Conservation (phyloP, 1,140 invertebrate species). For the Drosophila sproati region DNA sequence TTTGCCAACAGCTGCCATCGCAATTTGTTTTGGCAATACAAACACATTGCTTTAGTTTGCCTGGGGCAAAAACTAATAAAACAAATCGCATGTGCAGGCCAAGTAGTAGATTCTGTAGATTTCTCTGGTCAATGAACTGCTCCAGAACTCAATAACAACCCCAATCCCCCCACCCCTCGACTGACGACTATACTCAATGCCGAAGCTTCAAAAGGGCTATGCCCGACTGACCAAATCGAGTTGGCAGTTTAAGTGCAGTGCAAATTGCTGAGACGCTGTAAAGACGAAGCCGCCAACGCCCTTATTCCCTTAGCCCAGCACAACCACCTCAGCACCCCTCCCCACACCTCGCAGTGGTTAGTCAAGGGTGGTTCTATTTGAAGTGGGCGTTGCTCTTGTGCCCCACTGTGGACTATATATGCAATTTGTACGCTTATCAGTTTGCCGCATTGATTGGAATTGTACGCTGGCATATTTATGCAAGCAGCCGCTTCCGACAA, state of each 20-base stretch:
- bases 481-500: constrained; percentile 57
- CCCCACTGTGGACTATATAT: constrained; percentile 44
- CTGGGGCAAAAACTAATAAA: constrained; percentile 70
- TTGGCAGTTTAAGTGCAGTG: constrained; percentile 69
- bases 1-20: constrained; percentile 68
- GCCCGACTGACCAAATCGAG: constrained; percentile 59
- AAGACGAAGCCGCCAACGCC: constrained; percentile 2
- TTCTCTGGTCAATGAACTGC: constrained; percentile 70
- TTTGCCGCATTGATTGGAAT: constrained; percentile 71
- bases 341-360: constrained; percentile 12
- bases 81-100: constrained; percentile 78
- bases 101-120: constrained; percentile 54
- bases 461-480: constrained; percentile 54
- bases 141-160: constrained; percentile 23
- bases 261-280: constrained; percentile 60
- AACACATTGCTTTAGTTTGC: constrained; percentile 29
- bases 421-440: constrained; percentile 77
- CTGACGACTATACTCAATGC: constrained; percentile 38
- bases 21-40: constrained; percentile 61
- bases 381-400: constrained; percentile 53
- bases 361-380: constrained; percentile 20
- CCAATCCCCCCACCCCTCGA: constrained; percentile 17
- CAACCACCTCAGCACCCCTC: constrained; percentile 15
- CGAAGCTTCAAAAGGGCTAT: constrained; percentile 23
- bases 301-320: background rate